Conservation (phyloP, 2,113 vertebrate species). For the Aleadryas rufinucha region DNA sequence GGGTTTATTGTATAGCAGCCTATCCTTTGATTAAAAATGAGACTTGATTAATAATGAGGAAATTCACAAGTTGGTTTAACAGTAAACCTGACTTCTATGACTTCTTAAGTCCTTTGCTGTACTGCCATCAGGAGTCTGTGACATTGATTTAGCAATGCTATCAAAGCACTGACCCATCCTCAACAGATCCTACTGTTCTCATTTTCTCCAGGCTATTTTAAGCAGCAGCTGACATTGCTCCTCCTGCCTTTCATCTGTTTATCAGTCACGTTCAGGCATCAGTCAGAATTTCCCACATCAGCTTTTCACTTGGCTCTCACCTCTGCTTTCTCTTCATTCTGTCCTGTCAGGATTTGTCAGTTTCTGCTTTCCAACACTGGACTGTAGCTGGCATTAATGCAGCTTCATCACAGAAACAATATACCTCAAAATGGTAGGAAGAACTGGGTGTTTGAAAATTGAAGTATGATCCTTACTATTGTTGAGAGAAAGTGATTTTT, state of each 20-base stretch:
- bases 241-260: slow-evolving; percentile 40
- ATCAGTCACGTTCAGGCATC: slow-evolving; percentile 55
- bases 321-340: not conserved
- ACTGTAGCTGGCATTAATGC: not conserved
- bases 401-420: not conserved
- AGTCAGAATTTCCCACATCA: slow-evolving; percentile 45
- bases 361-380: not conserved
- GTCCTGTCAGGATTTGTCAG: not conserved
- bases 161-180: slow-evolving; percentile 51
- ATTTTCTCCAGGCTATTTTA: slow-evolving; percentile 59
- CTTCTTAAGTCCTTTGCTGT: slow-evolving; percentile 12
- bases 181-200: slow-evolving; percentile 45
- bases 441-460: not conserved
- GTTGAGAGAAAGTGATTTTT: not conserved
- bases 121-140: not conserved
- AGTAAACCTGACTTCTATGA: slow-evolving; percentile 26
- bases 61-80: not conserved
- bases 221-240: slow-evolving; percentile 38
- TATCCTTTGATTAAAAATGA: not conserved
- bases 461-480: not conserved
- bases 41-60: not conserved
- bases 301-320: not conserved
- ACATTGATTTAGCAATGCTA: slow-evolving; percentile 57
- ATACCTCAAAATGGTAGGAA: not conserved
- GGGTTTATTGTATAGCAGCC: not conserved